Evolutionary conservation across 2,797 vertebrate genomes (phyloP).

Genomic region (Nasua narica): DNA sequence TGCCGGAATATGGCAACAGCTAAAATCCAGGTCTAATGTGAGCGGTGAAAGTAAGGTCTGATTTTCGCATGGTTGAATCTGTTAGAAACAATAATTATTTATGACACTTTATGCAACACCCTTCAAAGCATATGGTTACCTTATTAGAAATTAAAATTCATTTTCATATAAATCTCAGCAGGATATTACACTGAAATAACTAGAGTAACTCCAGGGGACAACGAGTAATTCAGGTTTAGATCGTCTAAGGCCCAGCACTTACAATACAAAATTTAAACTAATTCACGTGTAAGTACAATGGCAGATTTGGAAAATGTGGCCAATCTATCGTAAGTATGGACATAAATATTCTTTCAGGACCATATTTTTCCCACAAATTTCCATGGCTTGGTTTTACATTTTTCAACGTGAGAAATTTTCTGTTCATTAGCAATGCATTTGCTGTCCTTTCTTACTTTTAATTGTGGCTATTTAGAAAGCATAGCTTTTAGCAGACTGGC

Average conservation of each 20-base stretch:
- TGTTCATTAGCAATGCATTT: neutral
- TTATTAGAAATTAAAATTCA: slow-evolving; percentile 83
- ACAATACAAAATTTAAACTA: slow-evolving; percentile 73
- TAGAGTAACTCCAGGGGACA: slow-evolving; percentile 73
- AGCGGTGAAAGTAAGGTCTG: slow-evolving; percentile 70
- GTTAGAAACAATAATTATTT: slow-evolving; percentile 79
- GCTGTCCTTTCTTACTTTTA: slow-evolving; percentile 16
- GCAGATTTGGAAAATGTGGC: slow-evolving; percentile 66
- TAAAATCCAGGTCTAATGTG: slow-evolving; percentile 52
- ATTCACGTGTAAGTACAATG: slow-evolving; percentile 73
- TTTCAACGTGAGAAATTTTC: slow-evolving; percentile 12
- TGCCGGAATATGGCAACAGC: neutral
- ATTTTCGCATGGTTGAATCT: slow-evolving; percentile 73
- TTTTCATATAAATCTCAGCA: slow-evolving; percentile 81
- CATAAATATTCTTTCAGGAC: slow-evolving; percentile 53
- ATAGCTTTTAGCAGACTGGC: neutral
- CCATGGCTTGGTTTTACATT: slow-evolving; percentile 36
- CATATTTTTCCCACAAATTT: slow-evolving; percentile 36
- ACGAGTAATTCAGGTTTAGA: slow-evolving; percentile 72
- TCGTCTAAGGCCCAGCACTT: slow-evolving; percentile 56
- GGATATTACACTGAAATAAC: slow-evolving; percentile 73
- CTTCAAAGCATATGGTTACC: slow-evolving; percentile 80
- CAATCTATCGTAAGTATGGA: neutral
- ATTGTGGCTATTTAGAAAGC: slow-evolving; percentile 1
- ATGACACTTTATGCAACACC: slow-evolving; percentile 74